Evolutionary conservation across 1,140 invertebrate species (phyloP).

Genomic region (Rhagoletis pomonella): DNA sequence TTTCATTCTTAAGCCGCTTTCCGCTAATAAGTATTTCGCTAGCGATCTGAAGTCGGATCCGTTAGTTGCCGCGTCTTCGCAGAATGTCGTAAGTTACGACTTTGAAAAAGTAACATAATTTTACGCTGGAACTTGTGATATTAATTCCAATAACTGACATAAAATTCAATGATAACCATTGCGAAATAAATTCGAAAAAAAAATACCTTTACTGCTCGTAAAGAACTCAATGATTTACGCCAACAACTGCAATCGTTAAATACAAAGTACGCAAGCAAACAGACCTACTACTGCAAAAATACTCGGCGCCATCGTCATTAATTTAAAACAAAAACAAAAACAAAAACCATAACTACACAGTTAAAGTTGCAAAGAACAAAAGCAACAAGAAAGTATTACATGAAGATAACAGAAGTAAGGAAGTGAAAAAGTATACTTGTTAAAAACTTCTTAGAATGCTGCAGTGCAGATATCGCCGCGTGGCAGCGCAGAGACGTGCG

Average conservation of each 20-base stretch:
- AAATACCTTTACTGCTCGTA: not conserved
- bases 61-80: not conserved
- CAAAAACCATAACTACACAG: not conserved
- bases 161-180: not conserved
- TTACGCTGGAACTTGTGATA: not conserved
- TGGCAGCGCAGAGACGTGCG: not conserved
- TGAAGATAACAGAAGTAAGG: not conserved
- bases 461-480: conserved; percentile 6
- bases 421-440: conserved; percentile 46
- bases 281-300: not conserved
- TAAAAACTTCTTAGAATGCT: conserved; percentile 47
- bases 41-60: not conserved
- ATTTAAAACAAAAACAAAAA: conserved; percentile 13
- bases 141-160: conserved; percentile 16
- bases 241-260: conserved; percentile 36
- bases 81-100: not conserved
- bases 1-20: conserved; percentile 2
- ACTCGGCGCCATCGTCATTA: conserved; percentile 2
- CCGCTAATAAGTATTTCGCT: not conserved
- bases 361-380: not conserved
- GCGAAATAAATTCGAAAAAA: not conserved
- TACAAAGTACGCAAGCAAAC: conserved; percentile 1
- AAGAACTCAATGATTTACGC: conserved; percentile 24
- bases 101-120: not conserved
- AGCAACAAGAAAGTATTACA: not conserved